Base-by-base conservation (phyloP, 2,113 vertebrate genomes). In the Orientallactaga bullata region DNA sequence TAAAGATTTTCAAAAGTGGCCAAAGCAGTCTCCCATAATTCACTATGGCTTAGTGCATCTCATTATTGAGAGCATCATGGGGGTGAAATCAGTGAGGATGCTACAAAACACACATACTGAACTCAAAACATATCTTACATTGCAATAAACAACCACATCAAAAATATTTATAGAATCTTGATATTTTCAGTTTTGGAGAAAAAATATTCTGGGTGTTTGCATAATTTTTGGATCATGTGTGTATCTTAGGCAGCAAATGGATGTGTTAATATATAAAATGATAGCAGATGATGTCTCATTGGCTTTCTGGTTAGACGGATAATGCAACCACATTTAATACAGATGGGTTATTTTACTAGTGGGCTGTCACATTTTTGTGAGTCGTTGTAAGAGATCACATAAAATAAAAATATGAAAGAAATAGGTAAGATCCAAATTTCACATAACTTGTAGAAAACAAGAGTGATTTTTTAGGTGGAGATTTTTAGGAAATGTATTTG, bases 331-430 rank as follows among this genome's bases (percentile, higher is more conserved):
- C 68, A 74, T 91, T 66, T 88, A 39, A 93, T 82, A 47, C 58
- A 28, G 69, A 78, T 88, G 74, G 66, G 39, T 30, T 82, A 35
- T 78, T 91, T 93, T 94, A 37, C n/a, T 79, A 86, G 55, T 26
- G 24, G 60, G 39, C 35, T 69, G 90, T 74, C 60, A 66, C 58
- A 79, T 84, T 83, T 92, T 23, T 73, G 35, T 84, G 66, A 89
- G 74, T 87, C 68, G 89, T 89, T 91, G 72, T 87, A 76, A 89
- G 13, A 71, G 17, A 51, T 26, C 55, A 76, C 47, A 90, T 84
- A 80, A 88, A 89, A 76, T 60, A 79, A 89, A 95, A 90, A 42
- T 89, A 77, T 23, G 26, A 82, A 89, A 88, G 51, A 30, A 65
- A 0, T 79, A 87, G 81, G 16, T 26, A 89, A 58, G 65, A 83